Evolutionary conservation across 1,140 invertebrate species (phyloP), one percentile per base, ranked within the genome.

Genomic region (Sesamia nonagrioides): DNA sequence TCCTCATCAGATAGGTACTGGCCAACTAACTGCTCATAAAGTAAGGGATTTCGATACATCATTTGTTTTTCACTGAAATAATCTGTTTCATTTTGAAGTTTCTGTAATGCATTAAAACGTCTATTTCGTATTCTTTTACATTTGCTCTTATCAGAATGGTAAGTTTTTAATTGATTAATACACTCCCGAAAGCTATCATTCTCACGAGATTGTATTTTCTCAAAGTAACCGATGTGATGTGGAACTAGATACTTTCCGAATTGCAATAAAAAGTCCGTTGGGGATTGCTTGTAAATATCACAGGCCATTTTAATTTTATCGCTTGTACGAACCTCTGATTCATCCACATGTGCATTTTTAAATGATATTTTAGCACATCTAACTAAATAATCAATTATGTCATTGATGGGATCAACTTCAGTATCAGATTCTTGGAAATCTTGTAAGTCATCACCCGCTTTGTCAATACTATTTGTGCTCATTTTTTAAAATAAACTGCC

Each of bases 31-130:
- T 99, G 97, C 71, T 99, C 97, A 95, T 98, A 99, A 0, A 99
- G 90, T 69, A 98, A 95, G 0, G 98, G 98, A 94, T 98, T 98
- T 81, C 98, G 93, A 83, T 97, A 97, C 96, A 98, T 98, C 98
- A 99, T 99, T 96, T 98, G 97, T 77, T 96, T 96, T 90, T 99
- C 98, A 91, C 97, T 98, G 86, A 99, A 99, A 93, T 99, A 99
- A 45, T 97, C 97, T 50, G 97, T 96, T 77, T 97, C 96, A 27
- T 94, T 88, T 52, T 98, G 94, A 52, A 99, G 90, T 84, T 96
- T 95, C 83, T 98, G 96, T 87, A 99, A 94, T 9, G 98, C 98
- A 88, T 97, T 96, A 91, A 97, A 99, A 60, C 98, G 95, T 82
- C 98, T 95, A 92, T 99, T 98, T 91, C 97, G 98, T 0, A 97